phyloP scores from a whole-genome alignment of 2,797 vertebrate genomes.

The Pagetopsis macropterus region DNA sequence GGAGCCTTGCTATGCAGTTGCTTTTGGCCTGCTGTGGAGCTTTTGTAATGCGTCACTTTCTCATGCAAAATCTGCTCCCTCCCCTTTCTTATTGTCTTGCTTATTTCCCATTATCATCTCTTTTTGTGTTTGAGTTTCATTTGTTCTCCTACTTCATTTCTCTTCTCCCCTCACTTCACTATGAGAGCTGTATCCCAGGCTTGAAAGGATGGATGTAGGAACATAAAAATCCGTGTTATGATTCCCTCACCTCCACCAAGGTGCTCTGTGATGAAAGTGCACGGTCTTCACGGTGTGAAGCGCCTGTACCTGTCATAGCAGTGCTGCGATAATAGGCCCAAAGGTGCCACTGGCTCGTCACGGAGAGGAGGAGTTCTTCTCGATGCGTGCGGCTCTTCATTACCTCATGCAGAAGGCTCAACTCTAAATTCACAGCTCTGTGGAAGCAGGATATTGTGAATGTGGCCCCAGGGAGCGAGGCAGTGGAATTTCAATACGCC shows the following conservation, averaged over 20 bases:
- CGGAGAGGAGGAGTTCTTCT: slow-evolving; percentile 57
- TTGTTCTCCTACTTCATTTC: slow-evolving; percentile 35
- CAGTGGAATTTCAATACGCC: slow-evolving; percentile 74
- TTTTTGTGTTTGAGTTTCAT: slow-evolving; percentile 40
- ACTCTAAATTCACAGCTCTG: slow-evolving; percentile 64
- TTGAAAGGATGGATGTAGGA: slow-evolving; percentile 58
- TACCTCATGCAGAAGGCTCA: slow-evolving; percentile 74
- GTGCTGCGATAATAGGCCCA: slow-evolving; percentile 73
- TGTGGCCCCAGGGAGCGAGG: slow-evolving; percentile 72
- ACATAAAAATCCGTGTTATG: slow-evolving; percentile 77
- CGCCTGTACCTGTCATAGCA: slow-evolving; percentile 71
- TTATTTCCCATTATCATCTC: slow-evolving; percentile 45
- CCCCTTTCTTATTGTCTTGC: slow-evolving; percentile 46
- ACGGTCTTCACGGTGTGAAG: slow-evolving; percentile 59
- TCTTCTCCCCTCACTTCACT: slow-evolving; percentile 24
- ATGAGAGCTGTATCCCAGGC: slow-evolving; percentile 42
- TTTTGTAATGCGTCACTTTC: slow-evolving; percentile 74
- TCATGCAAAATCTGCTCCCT: slow-evolving; percentile 69
- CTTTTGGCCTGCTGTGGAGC: slow-evolving; percentile 65
- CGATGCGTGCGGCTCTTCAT: slow-evolving; percentile 70
- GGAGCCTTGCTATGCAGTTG: slow-evolving; percentile 53
- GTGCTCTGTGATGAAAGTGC: slow-evolving; percentile 72
- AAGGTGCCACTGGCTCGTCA: slow-evolving; percentile 70
- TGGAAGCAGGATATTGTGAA: slow-evolving; percentile 69
- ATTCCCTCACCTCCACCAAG: slow-evolving; percentile 64